Base-by-base conservation (phyloP, 2,888 invertebrate genomes). In the Octodonta nipae region DNA sequence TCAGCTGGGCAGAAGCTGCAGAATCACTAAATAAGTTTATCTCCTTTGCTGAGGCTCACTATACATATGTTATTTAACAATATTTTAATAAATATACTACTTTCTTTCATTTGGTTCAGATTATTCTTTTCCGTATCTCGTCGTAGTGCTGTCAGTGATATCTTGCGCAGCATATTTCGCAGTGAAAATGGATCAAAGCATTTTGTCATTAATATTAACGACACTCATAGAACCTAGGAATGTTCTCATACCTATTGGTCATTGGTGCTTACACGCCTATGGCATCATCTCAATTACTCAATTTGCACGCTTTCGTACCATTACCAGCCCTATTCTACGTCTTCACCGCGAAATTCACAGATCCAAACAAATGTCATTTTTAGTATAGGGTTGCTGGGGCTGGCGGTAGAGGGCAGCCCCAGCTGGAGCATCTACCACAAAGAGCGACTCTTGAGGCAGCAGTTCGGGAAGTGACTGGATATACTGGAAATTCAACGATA, bases 101-200 rank as follows among this genome's bases (percentile, higher is more conserved):
- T 39, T 35, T 31, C 30, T 22, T 26, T 12, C 10, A 33, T 39
- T 40, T 46, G 42, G 75, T 77, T 25, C 71, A 93, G 91, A 93
- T 72, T 91, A 85, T 56, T 79, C 88, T 0, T 95, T 89, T 61
- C 92, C 95, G 0, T 92, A 89, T 60, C 76, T 93, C 40, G 78
- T 88, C 22, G 81, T 95, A 32, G 81, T 89, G 37, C 70, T 88
- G 46, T 92, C 93, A 3, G 82, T 93, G 59, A 75, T 92, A 53
- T 87, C 92, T 6, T 88, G 83, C 60, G 92, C 93, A 2, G 80
- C 84, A 4, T 92, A 93, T 61, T 87, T 92, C 63, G 85, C 93
- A 0, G 72, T 78, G 36, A 82, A 85, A 60, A 63, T 82, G 20
- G 82, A 91, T 54, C 91, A 91, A 67, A 76, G 81, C 0, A 76